phyloP scores from a whole-genome alignment of 2,888 invertebrate species.

The Limnephilus lunatus region DNA sequence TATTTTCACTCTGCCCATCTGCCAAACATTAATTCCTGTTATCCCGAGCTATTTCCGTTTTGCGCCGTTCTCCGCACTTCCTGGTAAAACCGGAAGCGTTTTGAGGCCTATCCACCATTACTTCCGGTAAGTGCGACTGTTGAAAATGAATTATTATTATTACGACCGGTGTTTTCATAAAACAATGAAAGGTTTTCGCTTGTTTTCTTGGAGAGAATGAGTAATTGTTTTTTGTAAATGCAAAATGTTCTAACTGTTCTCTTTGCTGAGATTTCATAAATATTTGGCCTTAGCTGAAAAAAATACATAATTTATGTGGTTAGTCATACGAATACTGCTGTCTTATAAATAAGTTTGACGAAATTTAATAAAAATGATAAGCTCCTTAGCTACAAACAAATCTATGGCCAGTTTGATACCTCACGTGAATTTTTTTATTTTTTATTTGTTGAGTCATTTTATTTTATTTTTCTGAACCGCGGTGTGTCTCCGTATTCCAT shows the following conservation, averaged over 20 bases:
- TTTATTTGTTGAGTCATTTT: too few relatives aligned
- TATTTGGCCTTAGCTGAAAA: neutral
- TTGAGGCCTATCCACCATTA: neutral
- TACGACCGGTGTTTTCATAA: neutral
- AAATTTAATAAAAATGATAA: too few relatives aligned
- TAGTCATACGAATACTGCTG: too few relatives aligned
- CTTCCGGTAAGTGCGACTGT: neutral
- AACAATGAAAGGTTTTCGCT: neutral
- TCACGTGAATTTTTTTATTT: too few relatives aligned
- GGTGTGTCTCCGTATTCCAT: too few relatives aligned
- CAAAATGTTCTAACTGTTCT: neutral
- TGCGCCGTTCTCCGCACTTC: neutral
- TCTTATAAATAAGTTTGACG: too few relatives aligned
- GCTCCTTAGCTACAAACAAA: too few relatives aligned
- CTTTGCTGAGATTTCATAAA: neutral
- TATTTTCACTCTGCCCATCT: neutral
- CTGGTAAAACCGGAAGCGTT: constrained; percentile 2
- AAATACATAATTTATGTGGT: neutral
- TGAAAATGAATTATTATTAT: neutral
- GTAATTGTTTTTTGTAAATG: neutral
- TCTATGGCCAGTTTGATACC: too few relatives aligned
- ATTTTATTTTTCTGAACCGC: too few relatives aligned
- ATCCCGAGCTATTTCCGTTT: neutral
- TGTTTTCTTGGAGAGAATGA: neutral
- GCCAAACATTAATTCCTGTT: neutral